Evolutionary conservation across 2,113 vertebrate species (phyloP).

Genomic region (Phasianus colchicus): DNA sequence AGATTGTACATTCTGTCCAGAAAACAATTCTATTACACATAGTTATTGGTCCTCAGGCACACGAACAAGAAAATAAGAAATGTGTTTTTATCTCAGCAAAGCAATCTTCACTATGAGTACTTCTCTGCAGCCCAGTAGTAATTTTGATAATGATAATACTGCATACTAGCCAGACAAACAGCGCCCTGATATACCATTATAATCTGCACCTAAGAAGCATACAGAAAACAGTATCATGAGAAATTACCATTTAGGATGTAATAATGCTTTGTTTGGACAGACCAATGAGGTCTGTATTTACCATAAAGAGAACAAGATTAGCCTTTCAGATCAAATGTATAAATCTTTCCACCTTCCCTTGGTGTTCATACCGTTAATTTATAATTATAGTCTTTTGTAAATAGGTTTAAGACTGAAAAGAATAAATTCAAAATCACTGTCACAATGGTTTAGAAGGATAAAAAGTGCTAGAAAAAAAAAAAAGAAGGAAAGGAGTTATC

Average conservation of each 20-base stretch:
- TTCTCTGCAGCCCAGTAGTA: background rate
- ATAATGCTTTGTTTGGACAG: background rate
- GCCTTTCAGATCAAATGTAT: background rate
- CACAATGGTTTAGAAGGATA: background rate
- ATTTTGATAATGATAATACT: background rate
- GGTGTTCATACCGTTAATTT: background rate
- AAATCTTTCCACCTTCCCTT: background rate
- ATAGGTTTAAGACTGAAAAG: background rate
- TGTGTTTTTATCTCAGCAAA: background rate
- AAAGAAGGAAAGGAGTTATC: background rate
- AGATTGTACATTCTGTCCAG: background rate
- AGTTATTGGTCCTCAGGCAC: background rate
- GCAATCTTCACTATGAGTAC: background rate
- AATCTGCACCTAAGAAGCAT: background rate
- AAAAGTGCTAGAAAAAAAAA: background rate
- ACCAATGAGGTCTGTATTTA: background rate
- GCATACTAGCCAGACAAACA: background rate
- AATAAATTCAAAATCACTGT: background rate
- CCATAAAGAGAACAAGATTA: background rate
- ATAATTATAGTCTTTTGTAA: background rate
- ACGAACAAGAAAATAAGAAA: background rate
- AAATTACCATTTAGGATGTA: background rate
- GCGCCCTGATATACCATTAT: background rate
- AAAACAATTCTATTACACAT: background rate
- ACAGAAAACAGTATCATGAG: background rate